Base-by-base conservation (phyloP, 92 coral and sea anemone genomes). In the Metridium senile region DNA sequence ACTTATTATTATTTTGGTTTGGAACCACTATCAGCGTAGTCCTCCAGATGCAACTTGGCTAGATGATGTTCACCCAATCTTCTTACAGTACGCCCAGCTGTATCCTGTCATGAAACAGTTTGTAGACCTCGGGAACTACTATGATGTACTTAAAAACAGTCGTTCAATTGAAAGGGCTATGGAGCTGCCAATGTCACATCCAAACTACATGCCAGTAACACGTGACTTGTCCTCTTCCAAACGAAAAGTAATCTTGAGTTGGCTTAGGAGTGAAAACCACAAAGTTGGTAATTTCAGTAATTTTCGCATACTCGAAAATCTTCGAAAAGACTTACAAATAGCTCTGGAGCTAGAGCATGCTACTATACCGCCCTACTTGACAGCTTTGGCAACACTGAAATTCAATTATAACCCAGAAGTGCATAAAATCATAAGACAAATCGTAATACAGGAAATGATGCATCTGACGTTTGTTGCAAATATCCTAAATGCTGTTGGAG, bases 161-260 rank as follows among this genome's bases (percentile, higher is more conserved):
- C n/a, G n/a, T n/a, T n/a, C n/a, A n/a, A n/a, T n/a, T n/a, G n/a
- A n/a, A n/a, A n/a, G n/a, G n/a, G n/a, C n/a, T n/a, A n/a, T 90
- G 79, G 61, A 81, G n/a, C 69, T 90, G 34, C 80, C 86, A 7
- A 71, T 43, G 39, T 76, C 78, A 0, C 89, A 91, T 66, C 93
- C 97, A n/a, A 88, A 91, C 57, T 78, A 85, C 63, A 91, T 91
- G 97, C 97, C 97, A 0, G 88, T 89, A 0, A 82, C 93, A 43
- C 76, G 97, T 18, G 93, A 91, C 33, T 81, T 91, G 28, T 91
- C 97, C 10, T 33, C 62, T 51, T 63, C 78, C 51, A 91, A 91
- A 56, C 72, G 82, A 11, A 59, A 75, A 11, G 85, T 78, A 59
- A 89, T 88, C 66, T 45, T 91, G 47, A 59, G 79, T 28, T 91